Evolutionary conservation across 2,113 vertebrate species (phyloP).

Genomic region (Myodes glareolus): DNA sequence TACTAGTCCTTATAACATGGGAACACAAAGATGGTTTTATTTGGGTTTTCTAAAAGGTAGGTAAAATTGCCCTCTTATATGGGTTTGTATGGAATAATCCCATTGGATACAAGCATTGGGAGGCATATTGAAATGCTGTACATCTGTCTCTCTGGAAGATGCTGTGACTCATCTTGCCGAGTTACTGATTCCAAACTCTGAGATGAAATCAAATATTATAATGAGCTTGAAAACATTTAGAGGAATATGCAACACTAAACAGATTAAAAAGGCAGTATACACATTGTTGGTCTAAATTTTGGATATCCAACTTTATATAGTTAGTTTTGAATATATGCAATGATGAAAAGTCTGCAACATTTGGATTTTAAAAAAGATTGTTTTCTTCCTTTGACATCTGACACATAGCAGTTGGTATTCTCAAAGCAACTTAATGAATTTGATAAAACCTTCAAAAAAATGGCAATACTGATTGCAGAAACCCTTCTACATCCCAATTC

Average conservation of each 20-base stretch:
- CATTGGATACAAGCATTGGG: constrained; percentile 65
- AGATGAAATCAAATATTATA: constrained; percentile 3
- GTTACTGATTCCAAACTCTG: constrained; percentile 47
- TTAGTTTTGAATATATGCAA: background rate
- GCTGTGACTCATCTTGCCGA: constrained; percentile 61
- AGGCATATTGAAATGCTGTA: constrained; percentile 52
- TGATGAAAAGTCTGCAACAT: constrained; percentile 28
- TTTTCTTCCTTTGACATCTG: background rate
- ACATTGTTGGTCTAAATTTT: constrained; percentile 28
- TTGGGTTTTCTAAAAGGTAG: constrained; percentile 14
- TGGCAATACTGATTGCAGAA: constrained; percentile 59
- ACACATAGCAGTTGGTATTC: constrained; percentile 8
- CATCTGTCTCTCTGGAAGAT: constrained; percentile 18
- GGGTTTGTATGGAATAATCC: constrained; percentile 10
- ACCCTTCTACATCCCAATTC: constrained; percentile 46
- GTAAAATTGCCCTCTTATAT: constrained; percentile 53
- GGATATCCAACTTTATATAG: background rate
- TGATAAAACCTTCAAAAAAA: constrained; percentile 37
- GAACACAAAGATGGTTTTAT: constrained; percentile 38
- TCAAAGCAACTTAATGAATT: constrained; percentile 18
- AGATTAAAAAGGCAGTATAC: background rate
- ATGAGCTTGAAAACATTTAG: background rate
- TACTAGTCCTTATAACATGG: background rate
- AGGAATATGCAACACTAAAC: background rate
- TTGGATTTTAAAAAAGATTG: background rate